A percentile compares a stretch with the other conserved stretches of the same genome.
Conservation (phyloP, 1,140 invertebrate genomes). For the Neodiprion virginianus region DNA sequence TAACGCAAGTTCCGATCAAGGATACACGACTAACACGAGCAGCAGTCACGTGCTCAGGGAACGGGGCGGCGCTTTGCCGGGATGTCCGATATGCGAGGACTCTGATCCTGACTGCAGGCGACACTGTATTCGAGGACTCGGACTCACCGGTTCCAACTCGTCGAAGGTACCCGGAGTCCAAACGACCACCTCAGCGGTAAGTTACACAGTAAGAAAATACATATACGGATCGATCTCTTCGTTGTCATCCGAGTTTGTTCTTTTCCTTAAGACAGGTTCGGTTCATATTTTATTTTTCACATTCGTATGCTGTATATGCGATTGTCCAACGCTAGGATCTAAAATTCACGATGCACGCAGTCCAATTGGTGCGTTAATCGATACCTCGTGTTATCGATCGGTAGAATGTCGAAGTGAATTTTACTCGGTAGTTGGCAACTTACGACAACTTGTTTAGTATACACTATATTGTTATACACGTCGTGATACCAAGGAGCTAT, state of each 20-base stretch:
- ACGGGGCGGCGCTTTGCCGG: constrained; percentile 40
- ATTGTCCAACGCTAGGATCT: too few species aligned
- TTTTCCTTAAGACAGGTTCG: not conserved
- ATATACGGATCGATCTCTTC: not conserved
- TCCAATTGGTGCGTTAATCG: too few species aligned
- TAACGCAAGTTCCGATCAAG: constrained; percentile 59
- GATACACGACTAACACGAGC: constrained; percentile 57
- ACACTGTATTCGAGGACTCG: constrained; percentile 42
- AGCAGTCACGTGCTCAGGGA: constrained; percentile 48
- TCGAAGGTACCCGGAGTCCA: constrained; percentile 44
- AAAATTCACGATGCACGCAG: too few species aligned
- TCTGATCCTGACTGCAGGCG: constrained; percentile 45
- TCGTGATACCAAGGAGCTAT: too few species aligned
- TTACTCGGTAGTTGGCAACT: too few species aligned
- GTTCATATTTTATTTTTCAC: too few species aligned
- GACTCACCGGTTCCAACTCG: constrained; percentile 39
- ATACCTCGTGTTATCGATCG: too few species aligned
- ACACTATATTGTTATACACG: too few species aligned
- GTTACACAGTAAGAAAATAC: constrained; percentile 23
- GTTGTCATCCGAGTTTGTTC: not conserved
- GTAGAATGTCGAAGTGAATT: too few species aligned
- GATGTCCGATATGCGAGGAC: constrained; percentile 52
- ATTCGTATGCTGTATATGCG: too few species aligned
- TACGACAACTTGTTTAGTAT: too few species aligned
- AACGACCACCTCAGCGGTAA: constrained; percentile 56